A percentile compares a stretch with the other conserved stretches of the same genome.
Evolutionary conservation across 2,797 vertebrate species (phyloP).

Genomic region (Tinamus major): DNA sequence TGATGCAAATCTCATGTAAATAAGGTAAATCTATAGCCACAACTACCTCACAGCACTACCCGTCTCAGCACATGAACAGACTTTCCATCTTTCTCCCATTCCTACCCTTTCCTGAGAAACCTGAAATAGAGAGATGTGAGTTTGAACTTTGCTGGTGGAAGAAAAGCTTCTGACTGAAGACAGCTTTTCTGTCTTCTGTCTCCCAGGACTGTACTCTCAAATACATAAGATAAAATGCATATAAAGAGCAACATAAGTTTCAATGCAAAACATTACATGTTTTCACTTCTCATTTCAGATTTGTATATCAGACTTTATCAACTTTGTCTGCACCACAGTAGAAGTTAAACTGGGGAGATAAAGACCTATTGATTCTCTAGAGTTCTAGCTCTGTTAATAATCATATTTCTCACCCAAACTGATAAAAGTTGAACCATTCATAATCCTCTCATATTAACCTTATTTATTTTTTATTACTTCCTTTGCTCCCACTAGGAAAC

Average conservation of each 20-base stretch:
- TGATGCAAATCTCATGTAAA: neutral
- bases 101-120: neutral
- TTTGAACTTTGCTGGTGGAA: neutral
- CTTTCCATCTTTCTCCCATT: neutral
- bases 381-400: neutral
- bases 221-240: neutral
- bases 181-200: neutral
- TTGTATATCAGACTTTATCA: neutral
- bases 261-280: too few relatives aligned
- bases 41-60: neutral
- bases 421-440: neutral
- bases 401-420: constrained; percentile 9
- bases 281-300: neutral
- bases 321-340: neutral
- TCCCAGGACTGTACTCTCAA: neutral
- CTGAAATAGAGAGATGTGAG: neutral
- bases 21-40: neutral
- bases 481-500: neutral
- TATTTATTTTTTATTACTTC: constrained; percentile 37
- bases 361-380: neutral
- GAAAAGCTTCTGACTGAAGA: neutral
- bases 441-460: neutral
- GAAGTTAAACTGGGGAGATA: neutral
- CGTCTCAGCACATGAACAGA: neutral
- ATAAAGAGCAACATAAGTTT: neutral